phyloP scores from a whole-genome alignment of 2,888 invertebrate genomes.

The Oscheius sp. region DNA sequence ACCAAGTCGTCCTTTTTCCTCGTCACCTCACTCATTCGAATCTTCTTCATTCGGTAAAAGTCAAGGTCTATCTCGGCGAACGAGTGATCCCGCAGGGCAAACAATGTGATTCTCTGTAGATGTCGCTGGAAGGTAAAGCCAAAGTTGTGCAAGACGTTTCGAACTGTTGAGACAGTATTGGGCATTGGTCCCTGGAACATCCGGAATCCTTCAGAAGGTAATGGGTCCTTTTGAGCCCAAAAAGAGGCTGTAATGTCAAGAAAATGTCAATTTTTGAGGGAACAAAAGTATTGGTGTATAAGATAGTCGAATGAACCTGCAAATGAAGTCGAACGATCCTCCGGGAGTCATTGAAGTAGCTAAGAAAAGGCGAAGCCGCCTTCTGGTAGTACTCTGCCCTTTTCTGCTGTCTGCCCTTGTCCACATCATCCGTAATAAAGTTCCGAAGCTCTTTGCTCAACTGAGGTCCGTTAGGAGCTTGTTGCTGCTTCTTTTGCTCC shows the following conservation, averaged over 20 bases:
- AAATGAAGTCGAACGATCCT: conserved; percentile 56
- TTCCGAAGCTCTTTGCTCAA: conserved; percentile 61
- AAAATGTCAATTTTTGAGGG: no score
- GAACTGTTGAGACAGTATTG: conserved; percentile 48
- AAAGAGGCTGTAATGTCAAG: no score
- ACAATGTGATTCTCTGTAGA: conserved; percentile 31
- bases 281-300: no score
- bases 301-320: not conserved
- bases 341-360: conserved; percentile 63
- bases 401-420: conserved; percentile 69
- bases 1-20: conserved; percentile 30
- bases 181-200: conserved; percentile 31
- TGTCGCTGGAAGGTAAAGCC: conserved; percentile 47
- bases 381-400: conserved; percentile 65
- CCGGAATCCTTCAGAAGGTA: no score
- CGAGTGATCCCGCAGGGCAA: conserved; percentile 33
- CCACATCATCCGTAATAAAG: conserved; percentile 70
- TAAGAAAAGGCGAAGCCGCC: conserved; percentile 67
- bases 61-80: conserved; percentile 44
- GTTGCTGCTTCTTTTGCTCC: conserved; percentile 33
- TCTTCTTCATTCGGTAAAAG: conserved; percentile 49
- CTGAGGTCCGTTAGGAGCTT: conserved; percentile 22
- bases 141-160: conserved; percentile 44
- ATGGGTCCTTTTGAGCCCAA: no score
- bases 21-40: conserved; percentile 32